Percentiles rank a stretch among this genome's conserved stretches.
These are phyloP conservation scores for Menidia beryllina DNA, from an alignment of 2,113 vertebrate species.

Conservation along the genomic window DNA sequence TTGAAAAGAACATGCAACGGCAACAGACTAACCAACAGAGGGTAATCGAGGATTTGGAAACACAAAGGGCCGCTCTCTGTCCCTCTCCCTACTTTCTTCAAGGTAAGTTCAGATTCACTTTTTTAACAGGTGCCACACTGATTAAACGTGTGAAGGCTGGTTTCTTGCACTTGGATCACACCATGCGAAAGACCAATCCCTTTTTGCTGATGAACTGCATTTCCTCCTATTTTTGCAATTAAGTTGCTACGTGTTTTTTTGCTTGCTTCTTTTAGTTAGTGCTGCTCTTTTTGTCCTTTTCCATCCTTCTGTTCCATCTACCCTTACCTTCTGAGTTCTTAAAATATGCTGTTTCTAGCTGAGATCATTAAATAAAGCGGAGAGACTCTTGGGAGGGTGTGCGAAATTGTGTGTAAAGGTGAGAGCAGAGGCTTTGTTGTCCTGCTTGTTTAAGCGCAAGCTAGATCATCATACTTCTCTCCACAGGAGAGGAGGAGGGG, in stretches of 20 bases:
- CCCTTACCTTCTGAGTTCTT: constrained; percentile 3
- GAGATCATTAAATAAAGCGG: constrained; percentile 1
- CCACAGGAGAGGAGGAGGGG: constrained; percentile 29
- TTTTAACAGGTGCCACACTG: constrained; percentile 14
- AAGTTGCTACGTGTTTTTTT: constrained; percentile 11
- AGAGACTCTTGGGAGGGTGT: constrained; percentile 19
- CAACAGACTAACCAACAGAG: constrained; percentile 17
- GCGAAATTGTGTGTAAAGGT: constrained; percentile 6
- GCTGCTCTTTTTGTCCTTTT: not conserved
- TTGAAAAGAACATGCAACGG: constrained; percentile 61
- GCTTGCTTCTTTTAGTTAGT: not conserved
- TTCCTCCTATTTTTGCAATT: constrained; percentile 12
- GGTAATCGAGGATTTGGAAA: not conserved
- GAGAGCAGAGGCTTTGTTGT: constrained; percentile 32
- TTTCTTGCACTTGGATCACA: not conserved
- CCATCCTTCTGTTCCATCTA: not conserved
- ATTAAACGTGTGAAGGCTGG: not conserved
- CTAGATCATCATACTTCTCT: constrained; percentile 52
- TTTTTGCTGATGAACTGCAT: not conserved
- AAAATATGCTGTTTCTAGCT: not conserved
- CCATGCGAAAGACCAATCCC: not conserved
- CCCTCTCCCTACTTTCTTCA: not conserved
- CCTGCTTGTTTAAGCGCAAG: constrained; percentile 35
- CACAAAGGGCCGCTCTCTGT: constrained; percentile 12
- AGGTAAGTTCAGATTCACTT: constrained; percentile 47